Percentiles rank a stretch among this genome's conserved stretches.
Evolutionary conservation across 2,113 vertebrate genomes (phyloP).

Genomic region (Hyla sarda): DNA sequence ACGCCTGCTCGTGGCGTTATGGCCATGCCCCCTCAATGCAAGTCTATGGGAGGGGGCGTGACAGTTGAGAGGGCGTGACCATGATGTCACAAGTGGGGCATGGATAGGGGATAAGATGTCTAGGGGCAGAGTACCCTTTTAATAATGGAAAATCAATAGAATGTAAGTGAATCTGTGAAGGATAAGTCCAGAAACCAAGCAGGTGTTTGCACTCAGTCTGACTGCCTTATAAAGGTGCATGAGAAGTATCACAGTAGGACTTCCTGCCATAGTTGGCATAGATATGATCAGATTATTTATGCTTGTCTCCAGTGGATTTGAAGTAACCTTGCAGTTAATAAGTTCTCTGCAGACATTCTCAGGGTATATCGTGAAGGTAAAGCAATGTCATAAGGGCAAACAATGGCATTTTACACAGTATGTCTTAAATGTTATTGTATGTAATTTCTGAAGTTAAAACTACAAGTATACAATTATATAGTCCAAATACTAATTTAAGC

Average conservation of each 20-base stretch:
- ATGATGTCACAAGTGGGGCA: too few species aligned
- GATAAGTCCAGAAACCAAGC: not conserved
- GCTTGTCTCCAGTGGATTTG: conserved; percentile 23
- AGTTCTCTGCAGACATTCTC: conserved; percentile 63
- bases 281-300: not conserved
- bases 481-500: conserved; percentile 64
- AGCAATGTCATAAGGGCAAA: conserved; percentile 40
- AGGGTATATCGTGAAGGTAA: conserved; percentile 64
- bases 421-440: conserved; percentile 54
- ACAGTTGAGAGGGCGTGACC: too few species aligned
- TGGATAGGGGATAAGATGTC: too few species aligned
- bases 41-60: too few species aligned
- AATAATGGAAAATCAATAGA: not conserved
- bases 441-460: conserved; percentile 65
- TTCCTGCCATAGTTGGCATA: not conserved
- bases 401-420: conserved; percentile 30
- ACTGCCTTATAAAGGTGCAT: conserved; percentile 8
- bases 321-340: conserved; percentile 63
- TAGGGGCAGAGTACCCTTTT: too few species aligned
- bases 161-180: not conserved
- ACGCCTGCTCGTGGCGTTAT: too few species aligned
- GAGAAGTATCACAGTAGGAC: not conserved
- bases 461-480: conserved; percentile 63
- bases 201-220: not conserved
- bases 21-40: too few species aligned